Conservation (phyloP, 2,113 vertebrate species). For the Mustelus asterias region DNA sequence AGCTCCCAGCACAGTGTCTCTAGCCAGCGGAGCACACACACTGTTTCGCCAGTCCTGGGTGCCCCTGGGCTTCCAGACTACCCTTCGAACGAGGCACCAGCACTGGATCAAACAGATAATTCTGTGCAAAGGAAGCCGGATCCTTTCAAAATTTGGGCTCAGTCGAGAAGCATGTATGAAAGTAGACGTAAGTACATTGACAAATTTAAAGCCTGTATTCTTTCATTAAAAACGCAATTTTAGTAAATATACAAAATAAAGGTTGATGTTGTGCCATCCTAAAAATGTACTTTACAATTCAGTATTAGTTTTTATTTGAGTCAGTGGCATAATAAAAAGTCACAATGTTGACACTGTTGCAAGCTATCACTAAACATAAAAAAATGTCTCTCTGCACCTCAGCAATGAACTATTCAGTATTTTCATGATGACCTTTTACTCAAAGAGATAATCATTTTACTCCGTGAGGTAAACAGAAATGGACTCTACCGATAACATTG, state of each 20-base stretch:
- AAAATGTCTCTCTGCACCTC: neutral
- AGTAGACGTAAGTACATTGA: conserved; percentile 94
- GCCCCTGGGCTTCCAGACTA: conserved; percentile 65
- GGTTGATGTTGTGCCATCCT: neutral
- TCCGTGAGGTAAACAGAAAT: neutral
- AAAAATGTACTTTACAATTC: neutral
- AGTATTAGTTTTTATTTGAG: neutral
- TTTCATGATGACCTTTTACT: neutral
- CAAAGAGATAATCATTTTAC: neutral
- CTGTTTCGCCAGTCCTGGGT: conserved; percentile 76
- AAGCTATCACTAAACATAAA: neutral
- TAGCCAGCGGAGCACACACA: conserved; percentile 84
- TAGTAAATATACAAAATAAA: neutral
- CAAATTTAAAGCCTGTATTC: conserved; percentile 45
- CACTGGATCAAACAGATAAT: conserved; percentile 69
- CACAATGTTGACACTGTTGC: neutral
- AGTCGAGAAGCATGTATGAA: conserved; percentile 99
- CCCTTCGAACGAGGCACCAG: conserved; percentile 54
- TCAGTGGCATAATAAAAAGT: neutral
- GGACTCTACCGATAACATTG: neutral
- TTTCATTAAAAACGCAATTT: neutral
- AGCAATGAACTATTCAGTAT: neutral
- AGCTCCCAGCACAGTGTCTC: conserved; percentile 92
- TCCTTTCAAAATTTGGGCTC: conserved; percentile 99
- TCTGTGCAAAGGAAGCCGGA: conserved; percentile 93